Evolutionary conservation across 2,888 invertebrate species (phyloP).

Genomic region (Hetaerina titia): DNA sequence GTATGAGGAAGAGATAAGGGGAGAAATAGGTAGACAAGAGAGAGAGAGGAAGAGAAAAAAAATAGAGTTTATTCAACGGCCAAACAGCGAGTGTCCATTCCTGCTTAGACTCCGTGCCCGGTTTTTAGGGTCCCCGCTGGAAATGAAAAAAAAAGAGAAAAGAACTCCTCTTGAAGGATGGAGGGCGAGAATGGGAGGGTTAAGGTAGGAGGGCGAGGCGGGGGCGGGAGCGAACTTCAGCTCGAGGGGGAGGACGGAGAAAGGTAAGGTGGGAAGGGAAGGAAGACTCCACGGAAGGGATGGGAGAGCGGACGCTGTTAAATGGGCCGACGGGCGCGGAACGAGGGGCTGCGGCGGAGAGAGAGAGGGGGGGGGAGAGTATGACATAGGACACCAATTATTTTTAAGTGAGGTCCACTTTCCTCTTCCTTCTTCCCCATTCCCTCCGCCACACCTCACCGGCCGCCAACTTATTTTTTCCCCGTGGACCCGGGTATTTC

Average conservation of each 20-base stretch:
- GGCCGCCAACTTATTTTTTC: neutral
- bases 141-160: neutral
- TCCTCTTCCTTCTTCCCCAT: neutral
- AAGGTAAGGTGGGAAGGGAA: neutral
- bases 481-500: neutral
- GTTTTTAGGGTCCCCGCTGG: neutral
- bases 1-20: neutral
- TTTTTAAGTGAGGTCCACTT: constrained; percentile 61
- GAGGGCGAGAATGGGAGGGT: constrained; percentile 1
- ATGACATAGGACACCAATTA: constrained; percentile 51
- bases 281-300: neutral
- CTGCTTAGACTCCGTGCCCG: neutral
- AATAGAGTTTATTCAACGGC: neutral
- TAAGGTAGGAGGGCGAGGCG: neutral
- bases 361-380: neutral
- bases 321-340: neutral
- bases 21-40: neutral
- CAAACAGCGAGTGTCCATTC: neutral
- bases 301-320: neutral
- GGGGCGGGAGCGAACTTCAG: neutral
- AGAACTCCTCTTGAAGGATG: constrained; percentile 6
- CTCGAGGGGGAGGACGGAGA: neutral
- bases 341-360: neutral
- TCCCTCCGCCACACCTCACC: no score
- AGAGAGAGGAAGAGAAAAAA: neutral